Base-by-base conservation (phyloP, 2,113 vertebrate genomes). In the Pungitius pungitius region DNA sequence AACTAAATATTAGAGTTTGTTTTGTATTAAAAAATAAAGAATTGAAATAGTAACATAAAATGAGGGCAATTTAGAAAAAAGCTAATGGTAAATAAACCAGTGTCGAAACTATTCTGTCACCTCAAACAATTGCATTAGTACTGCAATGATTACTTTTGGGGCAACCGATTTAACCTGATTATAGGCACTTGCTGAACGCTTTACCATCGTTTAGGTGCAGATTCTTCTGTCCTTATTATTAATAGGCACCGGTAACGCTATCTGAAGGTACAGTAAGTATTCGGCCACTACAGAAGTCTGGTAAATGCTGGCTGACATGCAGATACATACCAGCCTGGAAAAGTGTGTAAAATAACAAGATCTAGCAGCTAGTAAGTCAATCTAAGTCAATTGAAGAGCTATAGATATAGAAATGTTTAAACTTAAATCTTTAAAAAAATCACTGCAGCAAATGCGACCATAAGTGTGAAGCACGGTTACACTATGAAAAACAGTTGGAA, bases 391-490 rank as follows among this genome's bases (percentile, higher is more conserved):
- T 37, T 33, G 26, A 42, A 12, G 2, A 24, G 17, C 35, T 56
- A 0, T 13, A 9, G 64, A 26, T 73, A 11, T 12, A 40, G 13
- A 22, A 45, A 8, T 30, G 30, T 30, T 30, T 3, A 30, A 30
- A 30, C 30, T 3, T 3, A 45, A 20, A 51, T n/a, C n/a, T n/a
- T n/a, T n/a, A 51, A 9, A 1, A 17, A 47, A 66, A 81, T 71
- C 71, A 80, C 12, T 40, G 69, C 72, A 55, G 49, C 22, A 49
- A 52, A 39, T 70, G 63, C 18, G 45, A 3, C 33, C 24, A 61
- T 37, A 60, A 78, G 51, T 70, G 61, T 49, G 59, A 54, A 80
- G 54, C 61, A 69, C 15, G 20, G n/a, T 17, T 1, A 55, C 49
- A 27, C 73, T 58, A 71, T 73, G 54, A 22, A 43, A 20, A 12